These are phyloP conservation scores for Bugula neritina DNA, from an alignment of 2,888 invertebrate genomes.

Conservation along the genomic window DNA sequence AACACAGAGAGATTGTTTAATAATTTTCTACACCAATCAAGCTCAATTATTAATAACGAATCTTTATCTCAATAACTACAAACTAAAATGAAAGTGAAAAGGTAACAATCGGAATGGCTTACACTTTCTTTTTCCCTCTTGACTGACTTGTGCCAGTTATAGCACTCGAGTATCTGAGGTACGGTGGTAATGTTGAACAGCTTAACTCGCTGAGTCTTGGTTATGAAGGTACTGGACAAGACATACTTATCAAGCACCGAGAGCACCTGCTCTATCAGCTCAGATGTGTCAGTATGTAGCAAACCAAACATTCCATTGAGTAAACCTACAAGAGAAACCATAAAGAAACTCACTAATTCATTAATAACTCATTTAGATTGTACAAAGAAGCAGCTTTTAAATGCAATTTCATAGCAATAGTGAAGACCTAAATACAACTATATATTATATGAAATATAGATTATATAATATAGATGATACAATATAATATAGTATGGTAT, in stretches of 20 bases:
- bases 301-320: conserved; percentile 5
- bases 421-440: too few species aligned
- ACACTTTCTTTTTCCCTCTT: neutral
- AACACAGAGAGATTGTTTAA: too few species aligned
- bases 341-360: too few species aligned
- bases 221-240: neutral
- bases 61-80: too few species aligned
- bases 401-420: too few species aligned
- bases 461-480: neutral
- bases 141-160: neutral
- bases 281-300: neutral
- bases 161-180: conserved; percentile 22
- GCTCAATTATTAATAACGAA: too few species aligned
- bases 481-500: neutral
- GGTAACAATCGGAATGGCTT: too few species aligned
- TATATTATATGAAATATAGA: neutral
- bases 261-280: conserved; percentile 6
- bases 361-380: too few species aligned
- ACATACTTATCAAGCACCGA: neutral
- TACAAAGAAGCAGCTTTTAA: too few species aligned
- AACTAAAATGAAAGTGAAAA: too few species aligned
- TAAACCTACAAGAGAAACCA: neutral
- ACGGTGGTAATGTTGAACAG: conserved; percentile 11
- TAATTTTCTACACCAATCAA: too few species aligned
- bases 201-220: conserved; percentile 1